Evolutionary conservation across 2,888 invertebrate species (phyloP), one percentile per base, ranked within the genome.

Genomic region (Spodoptera littoralis): DNA sequence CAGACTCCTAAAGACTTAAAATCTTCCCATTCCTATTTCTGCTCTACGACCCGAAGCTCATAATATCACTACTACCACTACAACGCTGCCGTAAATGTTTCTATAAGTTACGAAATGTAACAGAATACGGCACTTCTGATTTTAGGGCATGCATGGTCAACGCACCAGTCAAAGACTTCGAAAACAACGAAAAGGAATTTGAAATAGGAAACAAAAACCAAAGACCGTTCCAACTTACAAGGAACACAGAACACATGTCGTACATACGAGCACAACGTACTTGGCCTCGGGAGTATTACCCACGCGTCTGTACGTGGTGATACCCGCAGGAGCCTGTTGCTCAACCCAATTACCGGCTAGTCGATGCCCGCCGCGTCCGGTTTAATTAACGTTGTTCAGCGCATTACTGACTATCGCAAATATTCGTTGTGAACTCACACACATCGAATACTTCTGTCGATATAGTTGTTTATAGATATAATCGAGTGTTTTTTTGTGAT

Each of bases 291-390:
- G 66, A 62, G 66, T 66, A 74, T 69, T 74, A 65, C 69, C 65
- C 65, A 65, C 68, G 70, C 63, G 68, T 45, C 50, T 67, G 53
- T 60, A 63, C 72, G 58, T 60, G 67, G 56, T 49, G 59, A 71
- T 70, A 70, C 75, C 75, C 78, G 53, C 55, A 64, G 80, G 73
- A 82, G 82, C 84, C 82, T 84, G 84, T 84, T 84, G 80, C 84
- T 80, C 74, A 70, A 80, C 77, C 68, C 78, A 81, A 84, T 84
- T 84, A 84, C 72, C 43, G 61, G 50, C 47, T 64, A 65, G 62
- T 50, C 65, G 58, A 70, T 73, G 66, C 57, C 53, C 22, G 36
- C 48, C 50, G 52, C 57, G 58, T 68, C 67, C 68, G 66, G 73
- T 76, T 81, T 82, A 84, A 83, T 85, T 84, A 83, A 81, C 82